Evolutionary conservation across 2,888 invertebrate species (phyloP), one percentile per base, ranked within the genome.

Genomic region (Apamea monoglypha): DNA sequence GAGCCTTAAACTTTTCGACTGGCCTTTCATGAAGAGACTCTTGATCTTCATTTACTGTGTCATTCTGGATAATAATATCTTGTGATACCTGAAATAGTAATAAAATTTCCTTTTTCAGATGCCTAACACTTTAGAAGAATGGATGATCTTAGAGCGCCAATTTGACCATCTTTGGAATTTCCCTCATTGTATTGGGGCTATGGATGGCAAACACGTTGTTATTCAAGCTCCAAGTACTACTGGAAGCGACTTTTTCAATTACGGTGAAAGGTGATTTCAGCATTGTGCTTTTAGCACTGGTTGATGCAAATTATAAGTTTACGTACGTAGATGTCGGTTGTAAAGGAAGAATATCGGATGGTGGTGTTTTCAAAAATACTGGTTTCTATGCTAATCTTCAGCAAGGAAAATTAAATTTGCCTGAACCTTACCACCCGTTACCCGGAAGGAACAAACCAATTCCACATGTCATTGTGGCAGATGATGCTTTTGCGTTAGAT

Each of bases 1-100:
- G 84, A 87, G 78, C 87, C 84, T 88, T 81, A 81, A 88, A 87
- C 79, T 87, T 85, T 85, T 87, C 80, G 83, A 87, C 84, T 85
- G 80, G 76, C 76, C 59, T 81, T 76, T 84, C 83, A 69, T 76
- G 80, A 84, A 32, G 74, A 84, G 78, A 82, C 59, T 85, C 53
- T 53, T 53, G 82, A 84, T 85, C 83, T 79, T 87, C 83, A 85
- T 83, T 83, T 79, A 83, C 82, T 81, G 69, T 84, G 81, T 80
- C 59, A 63, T 74, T 47, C 68, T 81, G 78, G 78, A 76, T 50
- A 50, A 12, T 44, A 44, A 44, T 78, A 73, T 82, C 81, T 83
- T 83, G 82, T 85, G 64, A 59, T 50, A 81, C 36, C 77, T 77
- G 77, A 74, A 83, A 83, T 59, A 84, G 64, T 84, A 84, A 77